phyloP scores from a whole-genome alignment of 2,113 vertebrate genomes.

The Eulemur macaco region DNA sequence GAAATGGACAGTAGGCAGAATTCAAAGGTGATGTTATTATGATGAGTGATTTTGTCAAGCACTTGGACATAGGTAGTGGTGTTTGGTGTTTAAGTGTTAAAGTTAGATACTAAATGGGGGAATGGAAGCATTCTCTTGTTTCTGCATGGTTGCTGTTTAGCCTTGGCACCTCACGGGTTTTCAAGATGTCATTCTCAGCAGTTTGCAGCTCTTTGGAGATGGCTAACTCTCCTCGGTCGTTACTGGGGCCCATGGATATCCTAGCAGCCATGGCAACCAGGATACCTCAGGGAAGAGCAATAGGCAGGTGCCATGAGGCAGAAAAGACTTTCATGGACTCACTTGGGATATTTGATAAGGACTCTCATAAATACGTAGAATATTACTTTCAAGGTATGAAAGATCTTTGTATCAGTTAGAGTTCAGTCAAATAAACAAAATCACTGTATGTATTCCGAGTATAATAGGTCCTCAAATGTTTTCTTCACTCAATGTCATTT shows the following conservation, averaged over 20 bases:
- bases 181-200: not conserved
- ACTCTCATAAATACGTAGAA: not conserved
- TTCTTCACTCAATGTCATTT: not conserved
- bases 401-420: not conserved
- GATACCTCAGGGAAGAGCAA: not conserved
- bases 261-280: not conserved
- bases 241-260: not conserved
- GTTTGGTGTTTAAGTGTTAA: not conserved
- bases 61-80: not conserved
- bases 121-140: not conserved
- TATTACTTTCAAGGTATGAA: not conserved
- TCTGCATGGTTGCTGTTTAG: not conserved
- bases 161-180: not conserved
- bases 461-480: not conserved
- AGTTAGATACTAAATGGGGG: no score
- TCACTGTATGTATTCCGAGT: not conserved
- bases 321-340: not conserved
- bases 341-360: not conserved
- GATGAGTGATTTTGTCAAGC: not conserved
- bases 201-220: not conserved
- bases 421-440: not conserved
- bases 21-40: not conserved
- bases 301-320: not conserved
- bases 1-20: not conserved
- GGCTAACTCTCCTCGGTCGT: not conserved